A percentile compares a stretch with the other conserved stretches of the same genome.
These are phyloP conservation scores for Anaspis maculata DNA, from an alignment of 2,888 invertebrate species.

Conservation along the genomic window DNA sequence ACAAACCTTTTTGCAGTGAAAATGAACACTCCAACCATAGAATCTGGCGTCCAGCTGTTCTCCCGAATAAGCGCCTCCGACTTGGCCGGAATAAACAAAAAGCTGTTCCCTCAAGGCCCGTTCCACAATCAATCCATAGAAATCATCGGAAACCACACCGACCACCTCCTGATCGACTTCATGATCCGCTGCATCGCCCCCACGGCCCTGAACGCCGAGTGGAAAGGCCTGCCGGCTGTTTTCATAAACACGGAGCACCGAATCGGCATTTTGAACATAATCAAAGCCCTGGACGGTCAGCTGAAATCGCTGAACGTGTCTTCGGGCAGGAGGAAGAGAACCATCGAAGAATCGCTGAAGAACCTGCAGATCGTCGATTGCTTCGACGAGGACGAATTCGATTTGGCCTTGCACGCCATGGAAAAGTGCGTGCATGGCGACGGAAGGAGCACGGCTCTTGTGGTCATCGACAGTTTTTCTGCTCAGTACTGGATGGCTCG, in stretches of 20 bases:
- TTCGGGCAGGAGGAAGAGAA: conserved; percentile 14
- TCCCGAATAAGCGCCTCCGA: conserved; percentile 19
- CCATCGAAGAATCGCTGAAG: conserved; percentile 25
- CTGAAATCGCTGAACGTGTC: conserved; percentile 17
- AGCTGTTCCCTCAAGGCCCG: conserved; percentile 23
- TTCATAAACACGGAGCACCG: conserved; percentile 26
- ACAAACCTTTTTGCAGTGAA: too few species aligned
- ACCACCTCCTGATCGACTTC: conserved; percentile 26
- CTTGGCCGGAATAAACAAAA: conserved; percentile 22
- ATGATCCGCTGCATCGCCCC: conserved; percentile 26
- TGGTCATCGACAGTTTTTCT: conserved; percentile 27
- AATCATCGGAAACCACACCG: conserved; percentile 19
- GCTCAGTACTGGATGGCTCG: conserved; percentile 24
- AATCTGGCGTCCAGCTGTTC: conserved; percentile 30
- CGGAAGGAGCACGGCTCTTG: conserved; percentile 20
- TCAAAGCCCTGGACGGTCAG: conserved; percentile 25
- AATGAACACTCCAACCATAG: too few species aligned
- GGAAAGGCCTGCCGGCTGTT: conserved; percentile 25
- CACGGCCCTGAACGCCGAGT: conserved; percentile 17
- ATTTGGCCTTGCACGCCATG: conserved; percentile 24
- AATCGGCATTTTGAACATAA: conserved; percentile 26
- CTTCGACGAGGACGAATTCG: conserved; percentile 23
- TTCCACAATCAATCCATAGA: conserved; percentile 24
- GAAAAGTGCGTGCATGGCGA: conserved; percentile 24
- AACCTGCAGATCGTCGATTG: conserved; percentile 25